Base-by-base conservation (phyloP, 2,113 vertebrate genomes). In the Coptodon bakossiorum region DNA sequence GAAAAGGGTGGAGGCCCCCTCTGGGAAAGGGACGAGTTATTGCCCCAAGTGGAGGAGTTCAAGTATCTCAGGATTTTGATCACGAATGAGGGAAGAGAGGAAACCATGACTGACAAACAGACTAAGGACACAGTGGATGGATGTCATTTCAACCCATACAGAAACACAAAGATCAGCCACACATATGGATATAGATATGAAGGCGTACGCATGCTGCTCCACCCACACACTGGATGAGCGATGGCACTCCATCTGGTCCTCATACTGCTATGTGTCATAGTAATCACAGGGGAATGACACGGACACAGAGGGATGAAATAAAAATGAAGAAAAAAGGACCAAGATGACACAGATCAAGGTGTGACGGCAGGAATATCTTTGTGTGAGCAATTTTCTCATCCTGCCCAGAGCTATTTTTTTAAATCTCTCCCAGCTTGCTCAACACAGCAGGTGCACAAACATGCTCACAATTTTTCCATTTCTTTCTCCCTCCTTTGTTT, bases 201-300 rank as follows among this genome's bases (percentile, higher is more conserved):
- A 76, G 36, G 5, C 19, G 57, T 61, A 81, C 86, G 88, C 87
- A 88, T 71, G 81, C 84, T 87, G 54, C 29, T 61, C 82, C 88
- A 56, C 85, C 83, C 86, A 91, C 90, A 87, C 83, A 50, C 12
- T 36, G 12, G 53, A 85, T 88, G 90, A 92, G 82, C 12, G 3
- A 86, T 63, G 89, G 66, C 81, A 22, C 36, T 93, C 93, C 93
- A 94, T 94, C 93, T 94, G 94, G 91, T 27, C 68, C 48, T 9
- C 90, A 90, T 57, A 90, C 80, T 63, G 38, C 80, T 54, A 56
- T 79, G 82, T 87, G 86, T 91, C 89, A 56, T 22, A 59, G 53
- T 14, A 22, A 89, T 78, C 61, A 79, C 80, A 17, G 79, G 82
- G 61, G 59, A 71, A 53, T 16, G 80, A 48, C 24, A 48, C 2